Conservation (phyloP, 2,888 invertebrate genomes). For the Leptopilina syphax region DNA sequence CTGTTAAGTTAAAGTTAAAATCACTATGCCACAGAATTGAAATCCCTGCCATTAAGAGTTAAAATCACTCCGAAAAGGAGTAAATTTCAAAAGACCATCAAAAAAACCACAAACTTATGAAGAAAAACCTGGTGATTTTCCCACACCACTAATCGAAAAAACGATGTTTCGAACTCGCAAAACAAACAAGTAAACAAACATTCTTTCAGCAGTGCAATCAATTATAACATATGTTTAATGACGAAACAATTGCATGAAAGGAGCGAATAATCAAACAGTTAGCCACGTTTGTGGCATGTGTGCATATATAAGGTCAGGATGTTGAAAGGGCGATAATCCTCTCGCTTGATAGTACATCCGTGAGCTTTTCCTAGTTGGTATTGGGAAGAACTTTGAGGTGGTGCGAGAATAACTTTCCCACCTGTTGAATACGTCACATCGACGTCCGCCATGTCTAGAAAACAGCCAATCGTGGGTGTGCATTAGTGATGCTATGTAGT, state of each 20-base stretch:
- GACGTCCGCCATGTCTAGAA: constrained; percentile 71
- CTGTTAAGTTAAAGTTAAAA: too few relatives aligned
- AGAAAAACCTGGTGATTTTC: too few relatives aligned
- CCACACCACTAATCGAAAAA: too few relatives aligned
- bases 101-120: too few relatives aligned
- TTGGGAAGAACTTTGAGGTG: constrained; percentile 46
- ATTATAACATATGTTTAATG: not conserved
- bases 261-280: constrained; percentile 9
- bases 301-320: constrained; percentile 54
- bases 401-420: constrained; percentile 61
- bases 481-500: constrained; percentile 62
- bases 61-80: too few relatives aligned
- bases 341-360: constrained; percentile 55
- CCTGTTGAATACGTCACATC: constrained; percentile 71
- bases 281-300: constrained; percentile 1
- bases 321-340: constrained; percentile 61
- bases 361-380: constrained; percentile 51
- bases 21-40: too few relatives aligned
- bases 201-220: not conserved
- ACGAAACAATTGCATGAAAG: constrained; percentile 11
- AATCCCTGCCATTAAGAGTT: too few relatives aligned
- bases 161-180: too few relatives aligned
- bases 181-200: too few relatives aligned
- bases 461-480: constrained; percentile 68
- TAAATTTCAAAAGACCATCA: too few relatives aligned